phyloP scores from a whole-genome alignment of 2,888 invertebrate genomes.

The Phania funesta region DNA sequence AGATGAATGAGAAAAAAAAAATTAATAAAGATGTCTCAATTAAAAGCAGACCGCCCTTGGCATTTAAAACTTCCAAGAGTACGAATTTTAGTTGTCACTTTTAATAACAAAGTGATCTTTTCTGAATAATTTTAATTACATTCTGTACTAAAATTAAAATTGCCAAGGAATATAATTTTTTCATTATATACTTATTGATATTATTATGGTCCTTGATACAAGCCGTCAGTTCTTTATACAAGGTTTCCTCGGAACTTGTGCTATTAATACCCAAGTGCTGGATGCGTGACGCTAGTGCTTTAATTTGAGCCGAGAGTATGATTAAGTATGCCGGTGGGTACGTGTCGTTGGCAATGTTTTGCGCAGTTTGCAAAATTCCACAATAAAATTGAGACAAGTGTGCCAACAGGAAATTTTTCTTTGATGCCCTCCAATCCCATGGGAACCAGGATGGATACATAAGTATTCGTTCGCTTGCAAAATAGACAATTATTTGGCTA shows the following conservation, averaged over 20 bases:
- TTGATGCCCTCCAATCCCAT: conserved; percentile 72
- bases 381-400: conserved; percentile 57
- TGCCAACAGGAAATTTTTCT: conserved; percentile 65
- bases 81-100: too few species aligned
- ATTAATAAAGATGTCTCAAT: conserved; percentile 74
- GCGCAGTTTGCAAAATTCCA: conserved; percentile 37
- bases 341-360: conserved; percentile 70
- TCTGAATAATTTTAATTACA: too few species aligned
- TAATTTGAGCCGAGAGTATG: conserved; percentile 74
- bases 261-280: background rate
- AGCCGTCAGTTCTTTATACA: conserved; percentile 69
- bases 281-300: conserved; percentile 72
- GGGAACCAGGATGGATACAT: conserved; percentile 75
- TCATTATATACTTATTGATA: conserved; percentile 70
- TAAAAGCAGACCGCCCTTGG: too few species aligned
- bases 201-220: conserved; percentile 75
- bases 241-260: background rate
- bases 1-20: background rate
- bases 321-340: conserved; percentile 74
- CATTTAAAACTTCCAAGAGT: too few species aligned
- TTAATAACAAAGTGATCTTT: too few species aligned
- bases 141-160: background rate
- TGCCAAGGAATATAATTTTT: background rate
- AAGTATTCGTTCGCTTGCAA: conserved; percentile 65
- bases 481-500: conserved; percentile 66